phyloP scores from a whole-genome alignment of 2,113 vertebrate genomes.

The Melierax canorus region DNA sequence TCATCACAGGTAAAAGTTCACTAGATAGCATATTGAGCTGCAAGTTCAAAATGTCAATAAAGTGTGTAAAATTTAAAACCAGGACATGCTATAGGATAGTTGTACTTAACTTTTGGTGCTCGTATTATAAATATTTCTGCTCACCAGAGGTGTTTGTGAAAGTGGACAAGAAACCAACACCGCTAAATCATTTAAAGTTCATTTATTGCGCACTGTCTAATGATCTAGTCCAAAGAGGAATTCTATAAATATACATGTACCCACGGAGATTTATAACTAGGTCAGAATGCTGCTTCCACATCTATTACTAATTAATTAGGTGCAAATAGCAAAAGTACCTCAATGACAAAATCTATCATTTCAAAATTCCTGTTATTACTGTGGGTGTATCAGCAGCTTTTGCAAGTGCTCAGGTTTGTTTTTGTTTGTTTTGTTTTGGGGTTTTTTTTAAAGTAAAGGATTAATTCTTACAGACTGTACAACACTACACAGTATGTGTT shows the following conservation, averaged over 20 bases:
- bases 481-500: background rate
- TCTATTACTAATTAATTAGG: conserved; percentile 71
- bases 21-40: conserved; percentile 5
- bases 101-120: conserved; percentile 1
- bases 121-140: background rate
- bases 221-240: conserved; percentile 42
- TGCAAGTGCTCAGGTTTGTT: background rate
- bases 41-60: conserved; percentile 52
- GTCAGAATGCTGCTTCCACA: conserved; percentile 61
- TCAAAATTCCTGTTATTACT: background rate
- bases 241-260: conserved; percentile 60
- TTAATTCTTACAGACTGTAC: background rate
- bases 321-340: conserved; percentile 55
- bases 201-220: conserved; percentile 30
- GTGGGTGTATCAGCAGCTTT: background rate
- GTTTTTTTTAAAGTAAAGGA: background rate
- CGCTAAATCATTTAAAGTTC: conserved; percentile 48
- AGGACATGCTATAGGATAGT: background rate
- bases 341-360: conserved; percentile 54
- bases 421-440: too few species aligned
- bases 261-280: conserved; percentile 65
- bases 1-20: conserved; percentile 47
- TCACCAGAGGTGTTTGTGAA: background rate
- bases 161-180: background rate
- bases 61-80: conserved; percentile 32